Evolutionary conservation across 2,113 vertebrate genomes (phyloP).

Genomic region (Halichoerus grypus): DNA sequence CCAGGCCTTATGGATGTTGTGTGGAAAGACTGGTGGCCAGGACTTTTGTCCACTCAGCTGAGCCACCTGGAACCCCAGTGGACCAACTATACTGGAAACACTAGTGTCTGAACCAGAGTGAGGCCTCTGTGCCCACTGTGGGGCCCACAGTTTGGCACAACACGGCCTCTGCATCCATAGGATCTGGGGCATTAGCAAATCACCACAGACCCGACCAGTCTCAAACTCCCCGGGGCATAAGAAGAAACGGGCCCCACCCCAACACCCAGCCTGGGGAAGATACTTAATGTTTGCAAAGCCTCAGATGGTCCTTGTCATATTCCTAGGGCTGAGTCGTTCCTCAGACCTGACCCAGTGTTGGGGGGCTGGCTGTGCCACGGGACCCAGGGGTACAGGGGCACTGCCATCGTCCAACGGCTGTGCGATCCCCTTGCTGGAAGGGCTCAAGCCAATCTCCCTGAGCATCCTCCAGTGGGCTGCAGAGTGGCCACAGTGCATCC

Average conservation of each 20-base stretch:
- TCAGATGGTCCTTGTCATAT: background rate
- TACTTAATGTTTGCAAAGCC: background rate
- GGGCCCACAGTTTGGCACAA: slow-evolving; percentile 94
- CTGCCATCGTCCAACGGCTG: background rate
- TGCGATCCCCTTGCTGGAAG: background rate
- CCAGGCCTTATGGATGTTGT: slow-evolving; percentile 94
- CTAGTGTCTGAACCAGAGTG: slow-evolving; percentile 94
- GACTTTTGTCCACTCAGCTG: slow-evolving; percentile 92
- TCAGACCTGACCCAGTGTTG: background rate
- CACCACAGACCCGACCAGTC: slow-evolving; percentile 94
- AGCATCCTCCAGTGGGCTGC: background rate
- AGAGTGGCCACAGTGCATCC: background rate
- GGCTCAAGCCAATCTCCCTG: background rate
- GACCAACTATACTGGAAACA: slow-evolving; percentile 94
- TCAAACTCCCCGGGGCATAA: slow-evolving; percentile 87
- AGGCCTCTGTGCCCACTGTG: slow-evolving; percentile 88
- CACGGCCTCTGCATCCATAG: slow-evolving; percentile 94
- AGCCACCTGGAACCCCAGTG: slow-evolving; percentile 94
- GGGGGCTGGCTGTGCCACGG: background rate
- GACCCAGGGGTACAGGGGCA: background rate
- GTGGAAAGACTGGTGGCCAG: slow-evolving; percentile 93
- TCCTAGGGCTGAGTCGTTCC: background rate
- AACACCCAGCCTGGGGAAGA: background rate
- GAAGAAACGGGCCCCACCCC: background rate
- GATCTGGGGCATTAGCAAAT: slow-evolving; percentile 93